A percentile compares a stretch with the other conserved stretches of the same genome.
phyloP scores from a whole-genome alignment of 64 coral and sea anemone genomes.

The Montipora foliosa region DNA sequence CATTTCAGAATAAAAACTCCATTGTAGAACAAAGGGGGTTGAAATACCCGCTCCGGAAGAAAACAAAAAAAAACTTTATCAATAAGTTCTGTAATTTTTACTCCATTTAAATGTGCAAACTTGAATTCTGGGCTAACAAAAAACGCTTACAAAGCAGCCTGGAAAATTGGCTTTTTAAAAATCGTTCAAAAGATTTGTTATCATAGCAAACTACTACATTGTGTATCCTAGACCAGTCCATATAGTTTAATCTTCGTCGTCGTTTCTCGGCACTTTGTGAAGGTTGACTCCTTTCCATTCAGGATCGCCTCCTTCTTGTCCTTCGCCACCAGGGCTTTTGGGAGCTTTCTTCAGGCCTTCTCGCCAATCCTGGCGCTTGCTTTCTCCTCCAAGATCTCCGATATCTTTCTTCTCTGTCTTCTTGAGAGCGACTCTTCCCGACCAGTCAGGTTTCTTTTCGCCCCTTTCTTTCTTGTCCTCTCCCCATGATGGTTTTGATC shows the following conservation, averaged over 20 bases:
- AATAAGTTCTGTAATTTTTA: not conserved
- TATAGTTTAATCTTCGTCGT: conserved; percentile 20
- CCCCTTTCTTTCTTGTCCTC: not conserved
- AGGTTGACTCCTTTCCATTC: conserved; percentile 31
- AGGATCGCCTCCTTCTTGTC: not conserved
- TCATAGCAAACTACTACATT: conserved; percentile 27
- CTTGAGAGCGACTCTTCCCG: conserved; percentile 67
- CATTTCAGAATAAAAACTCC: too few relatives aligned
- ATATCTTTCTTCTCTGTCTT: conserved; percentile 69
- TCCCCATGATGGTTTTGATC: not conserved
- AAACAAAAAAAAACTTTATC: not conserved
- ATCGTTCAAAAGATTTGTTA: not conserved
- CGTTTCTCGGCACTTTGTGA: not conserved
- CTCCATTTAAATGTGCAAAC: not conserved
- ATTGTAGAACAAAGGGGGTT: too few relatives aligned
- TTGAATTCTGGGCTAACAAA: conserved; percentile 8
- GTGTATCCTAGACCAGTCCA: not conserved
- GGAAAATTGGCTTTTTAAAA: conserved; percentile 21
- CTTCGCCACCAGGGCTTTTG: conserved; percentile 40
- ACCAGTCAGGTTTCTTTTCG: conserved; percentile 66
- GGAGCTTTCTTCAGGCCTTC: conserved; percentile 64
- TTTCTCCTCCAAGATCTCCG: conserved; percentile 16
- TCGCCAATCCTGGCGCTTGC: conserved; percentile 65
- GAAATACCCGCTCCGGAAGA: not conserved
- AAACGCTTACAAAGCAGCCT: conserved; percentile 14